Conservation (phyloP, 2,888 invertebrate genomes). For the Patella ulyssiponensis region DNA sequence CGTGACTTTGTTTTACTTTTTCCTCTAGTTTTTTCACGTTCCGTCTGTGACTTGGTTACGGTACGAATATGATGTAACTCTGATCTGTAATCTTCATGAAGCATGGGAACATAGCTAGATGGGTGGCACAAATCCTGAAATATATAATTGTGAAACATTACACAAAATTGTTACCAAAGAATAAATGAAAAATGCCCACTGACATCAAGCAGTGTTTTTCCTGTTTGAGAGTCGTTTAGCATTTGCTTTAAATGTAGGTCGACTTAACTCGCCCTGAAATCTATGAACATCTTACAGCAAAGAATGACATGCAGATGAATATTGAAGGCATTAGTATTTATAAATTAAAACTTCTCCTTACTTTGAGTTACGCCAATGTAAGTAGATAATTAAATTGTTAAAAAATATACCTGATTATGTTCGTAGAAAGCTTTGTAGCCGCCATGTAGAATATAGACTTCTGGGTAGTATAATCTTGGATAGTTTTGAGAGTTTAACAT, state of each 20-base stretch:
- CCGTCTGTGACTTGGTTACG: too few relatives aligned
- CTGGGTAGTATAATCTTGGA: constrained; percentile 88
- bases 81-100: constrained; percentile 82
- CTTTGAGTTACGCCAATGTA: neutral
- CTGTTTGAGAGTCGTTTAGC: too few relatives aligned
- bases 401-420: constrained; percentile 71
- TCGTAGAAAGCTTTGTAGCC: constrained; percentile 87
- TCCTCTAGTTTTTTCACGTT: too few relatives aligned
- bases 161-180: too few relatives aligned
- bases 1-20: too few relatives aligned
- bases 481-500: too few relatives aligned
- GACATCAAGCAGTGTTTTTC: too few relatives aligned
- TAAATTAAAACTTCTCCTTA: neutral
- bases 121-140: constrained; percentile 80
- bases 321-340: neutral
- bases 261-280: too few relatives aligned
- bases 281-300: too few relatives aligned
- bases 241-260: too few relatives aligned
- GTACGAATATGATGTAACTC: constrained; percentile 80
- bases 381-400: neutral
- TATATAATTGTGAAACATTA: neutral
- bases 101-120: constrained; percentile 85
- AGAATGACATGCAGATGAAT: too few relatives aligned
- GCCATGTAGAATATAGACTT: constrained; percentile 91
- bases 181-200: too few relatives aligned